Percentiles rank a stretch among this genome's conserved stretches.
These are phyloP conservation scores for Parazoanthus darwini DNA, from an alignment of 92 coral and sea anemone species.

Conservation along the genomic window DNA sequence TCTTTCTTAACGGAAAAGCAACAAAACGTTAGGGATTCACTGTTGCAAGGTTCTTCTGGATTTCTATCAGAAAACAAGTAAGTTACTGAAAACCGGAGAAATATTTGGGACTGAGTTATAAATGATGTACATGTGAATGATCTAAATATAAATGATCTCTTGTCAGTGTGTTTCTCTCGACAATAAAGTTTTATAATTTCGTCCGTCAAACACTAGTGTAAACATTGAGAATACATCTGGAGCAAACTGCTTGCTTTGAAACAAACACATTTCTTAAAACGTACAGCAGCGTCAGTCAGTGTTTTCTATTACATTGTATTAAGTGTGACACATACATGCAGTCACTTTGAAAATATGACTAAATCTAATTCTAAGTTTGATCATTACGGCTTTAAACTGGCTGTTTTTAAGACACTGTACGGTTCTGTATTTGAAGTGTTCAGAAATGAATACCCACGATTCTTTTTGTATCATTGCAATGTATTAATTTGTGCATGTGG, in stretches of 20 bases:
- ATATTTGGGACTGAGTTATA: background rate
- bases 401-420: too few relatives aligned
- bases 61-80: background rate
- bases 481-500: background rate
- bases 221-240: too few relatives aligned
- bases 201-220: background rate
- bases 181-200: background rate
- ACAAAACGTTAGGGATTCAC: background rate
- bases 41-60: background rate
- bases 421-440: too few relatives aligned
- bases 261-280: too few relatives aligned
- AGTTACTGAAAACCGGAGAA: background rate
- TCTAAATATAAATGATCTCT: background rate
- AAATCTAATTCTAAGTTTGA: background rate
- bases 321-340: background rate
- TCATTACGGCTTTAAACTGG: background rate
- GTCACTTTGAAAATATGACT: background rate
- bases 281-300: background rate
- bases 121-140: background rate
- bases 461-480: background rate
- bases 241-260: too few relatives aligned
- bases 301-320: background rate
- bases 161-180: background rate
- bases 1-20: background rate
- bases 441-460: background rate